Evolutionary conservation across 2,797 vertebrate genomes (phyloP).

Genomic region (Gymnocypris eckloni): DNA sequence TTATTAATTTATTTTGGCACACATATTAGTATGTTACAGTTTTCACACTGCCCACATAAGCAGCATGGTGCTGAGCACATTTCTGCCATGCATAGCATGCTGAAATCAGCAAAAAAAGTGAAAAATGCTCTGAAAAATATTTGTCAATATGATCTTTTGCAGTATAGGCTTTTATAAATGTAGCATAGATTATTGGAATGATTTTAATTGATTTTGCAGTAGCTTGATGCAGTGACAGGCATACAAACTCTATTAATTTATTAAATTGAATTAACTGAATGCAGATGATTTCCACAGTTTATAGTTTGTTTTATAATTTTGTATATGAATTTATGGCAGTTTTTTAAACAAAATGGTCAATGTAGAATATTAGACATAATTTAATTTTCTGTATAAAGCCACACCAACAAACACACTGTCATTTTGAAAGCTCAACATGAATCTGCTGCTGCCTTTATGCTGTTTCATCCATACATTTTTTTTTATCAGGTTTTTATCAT

Average conservation of each 20-base stretch:
- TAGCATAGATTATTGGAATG: neutral
- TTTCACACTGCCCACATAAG: constrained; percentile 1
- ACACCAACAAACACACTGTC: neutral
- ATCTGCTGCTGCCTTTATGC: neutral
- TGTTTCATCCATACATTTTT: neutral
- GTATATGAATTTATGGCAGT: neutral
- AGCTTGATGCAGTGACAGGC: neutral
- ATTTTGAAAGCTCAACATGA: neutral
- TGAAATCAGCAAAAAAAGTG: neutral
- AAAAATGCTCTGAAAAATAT: neutral
- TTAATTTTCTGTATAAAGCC: neutral
- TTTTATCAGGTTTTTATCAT: neutral
- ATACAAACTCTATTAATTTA: neutral
- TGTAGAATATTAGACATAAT: neutral
- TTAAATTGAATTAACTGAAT: neutral
- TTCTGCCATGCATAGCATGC: neutral
- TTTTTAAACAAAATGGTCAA: neutral
- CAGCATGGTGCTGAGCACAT: neutral
- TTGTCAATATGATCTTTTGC: neutral
- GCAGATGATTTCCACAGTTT: neutral
- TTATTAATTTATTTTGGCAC: neutral
- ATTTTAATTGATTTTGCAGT: neutral
- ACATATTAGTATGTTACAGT: neutral
- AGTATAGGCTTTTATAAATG: neutral
- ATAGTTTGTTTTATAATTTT: neutral